Percentiles rank a stretch among this genome's conserved stretches.
Conservation (phyloP, 2,113 vertebrate species). For the Collichthys lucidus region DNA sequence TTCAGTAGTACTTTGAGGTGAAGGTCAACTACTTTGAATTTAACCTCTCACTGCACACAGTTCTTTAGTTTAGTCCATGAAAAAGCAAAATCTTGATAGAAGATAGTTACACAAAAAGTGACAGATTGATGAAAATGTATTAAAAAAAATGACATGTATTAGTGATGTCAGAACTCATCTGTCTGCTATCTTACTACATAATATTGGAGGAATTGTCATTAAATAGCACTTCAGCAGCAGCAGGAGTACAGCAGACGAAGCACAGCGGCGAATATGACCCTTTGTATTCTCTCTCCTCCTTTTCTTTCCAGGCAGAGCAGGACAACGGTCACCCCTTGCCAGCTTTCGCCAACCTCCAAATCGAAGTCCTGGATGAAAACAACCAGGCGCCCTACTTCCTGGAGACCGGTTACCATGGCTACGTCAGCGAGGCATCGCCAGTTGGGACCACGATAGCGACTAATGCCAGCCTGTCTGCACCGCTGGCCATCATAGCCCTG, state of each 20-base stretch:
- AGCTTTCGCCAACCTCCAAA: constrained; percentile 94
- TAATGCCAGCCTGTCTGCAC: constrained; percentile 85
- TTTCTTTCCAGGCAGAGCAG: constrained; percentile 90
- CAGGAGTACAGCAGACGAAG: constrained; percentile 7
- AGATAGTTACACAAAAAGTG: background rate
- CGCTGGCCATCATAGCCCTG: constrained; percentile 89
- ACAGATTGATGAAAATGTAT: background rate
- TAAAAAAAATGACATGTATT: no score
- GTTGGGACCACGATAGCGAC: constrained; percentile 91
- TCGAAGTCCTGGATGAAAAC: constrained; percentile 96
- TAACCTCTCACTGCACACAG: background rate
- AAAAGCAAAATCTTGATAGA: background rate
- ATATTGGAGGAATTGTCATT: constrained; percentile 9
- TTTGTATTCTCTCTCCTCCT: constrained; percentile 6
- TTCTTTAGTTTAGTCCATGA: background rate
- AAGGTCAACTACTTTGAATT: background rate
- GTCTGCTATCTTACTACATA: background rate
- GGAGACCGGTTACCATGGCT: constrained; percentile 90
- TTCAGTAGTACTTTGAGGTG: background rate
- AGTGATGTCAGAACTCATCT: no score
- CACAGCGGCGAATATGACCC: constrained; percentile 5
- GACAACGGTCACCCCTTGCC: constrained; percentile 98
- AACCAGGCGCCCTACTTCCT: constrained; percentile 96
- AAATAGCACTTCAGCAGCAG: background rate
- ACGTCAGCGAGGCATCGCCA: constrained; percentile 91